Evolutionary conservation across 2,797 vertebrate genomes (phyloP).

Genomic region (Anolis apletophallus): DNA sequence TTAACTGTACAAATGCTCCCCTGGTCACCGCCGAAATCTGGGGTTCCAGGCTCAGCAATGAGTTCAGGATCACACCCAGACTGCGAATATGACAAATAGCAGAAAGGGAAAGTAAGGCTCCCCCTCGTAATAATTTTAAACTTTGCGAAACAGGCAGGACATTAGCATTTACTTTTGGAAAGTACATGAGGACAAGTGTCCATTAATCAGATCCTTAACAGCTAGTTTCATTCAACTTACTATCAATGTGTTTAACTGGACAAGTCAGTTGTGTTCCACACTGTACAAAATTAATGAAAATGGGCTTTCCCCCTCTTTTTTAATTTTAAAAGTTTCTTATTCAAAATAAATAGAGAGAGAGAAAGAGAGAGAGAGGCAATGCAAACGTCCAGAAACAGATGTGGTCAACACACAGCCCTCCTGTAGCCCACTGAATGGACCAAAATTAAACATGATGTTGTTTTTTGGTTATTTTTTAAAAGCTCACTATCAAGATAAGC

Average conservation of each 20-base stretch:
- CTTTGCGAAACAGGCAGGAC: not conserved
- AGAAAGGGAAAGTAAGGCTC: not conserved
- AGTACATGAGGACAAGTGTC: not conserved
- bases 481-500: not conserved
- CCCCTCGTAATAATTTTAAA: not conserved
- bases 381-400: not conserved
- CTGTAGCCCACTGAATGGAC: not conserved
- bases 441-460: not conserved
- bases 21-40: too few species aligned
- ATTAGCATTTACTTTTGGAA: not conserved
- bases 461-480: not conserved
- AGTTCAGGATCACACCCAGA: too few species aligned
- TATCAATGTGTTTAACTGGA: not conserved
- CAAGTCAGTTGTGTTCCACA: not conserved
- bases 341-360: not conserved
- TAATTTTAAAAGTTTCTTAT: not conserved
- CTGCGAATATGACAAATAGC: too few species aligned
- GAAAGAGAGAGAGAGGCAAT: not conserved
- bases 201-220: constrained; percentile 1
- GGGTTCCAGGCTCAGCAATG: too few species aligned
- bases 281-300: not conserved
- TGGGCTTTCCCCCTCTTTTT: not conserved
- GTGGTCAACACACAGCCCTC: not conserved
- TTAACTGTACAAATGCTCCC: too few species aligned
- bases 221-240: not conserved